Percentiles rank a stretch among this genome's conserved stretches.
These are phyloP conservation scores for Macrotus californicus DNA, from an alignment of 2,113 vertebrate genomes.

Conservation along the genomic window DNA sequence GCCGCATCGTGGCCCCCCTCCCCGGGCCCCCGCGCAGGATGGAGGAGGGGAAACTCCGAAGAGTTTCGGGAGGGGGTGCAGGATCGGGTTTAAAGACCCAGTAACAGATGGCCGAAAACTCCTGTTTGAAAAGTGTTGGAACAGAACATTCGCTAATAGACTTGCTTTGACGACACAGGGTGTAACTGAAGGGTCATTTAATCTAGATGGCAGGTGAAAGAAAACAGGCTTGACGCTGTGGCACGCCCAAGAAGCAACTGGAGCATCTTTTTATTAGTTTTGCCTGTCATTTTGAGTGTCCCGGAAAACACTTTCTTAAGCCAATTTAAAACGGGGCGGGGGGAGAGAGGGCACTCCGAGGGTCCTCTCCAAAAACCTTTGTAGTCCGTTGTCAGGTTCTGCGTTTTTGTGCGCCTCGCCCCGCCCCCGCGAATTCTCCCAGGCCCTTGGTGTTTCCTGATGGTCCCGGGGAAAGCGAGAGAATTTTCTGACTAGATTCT, in stretches of 20 bases:
- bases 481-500: not conserved
- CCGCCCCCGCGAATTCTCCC: rapidly evolving
- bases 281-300: not conserved
- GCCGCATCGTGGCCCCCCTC: no score
- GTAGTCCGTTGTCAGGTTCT: not conserved
- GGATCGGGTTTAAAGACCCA: not conserved
- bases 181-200: slow-evolving; percentile 1
- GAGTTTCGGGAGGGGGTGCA: not conserved
- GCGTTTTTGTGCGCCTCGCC: not conserved
- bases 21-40: no score
- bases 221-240: not conserved
- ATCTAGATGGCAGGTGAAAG: not conserved
- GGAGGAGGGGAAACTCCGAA: not conserved
- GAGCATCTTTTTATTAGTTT: not conserved
- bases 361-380: not conserved
- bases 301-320: not conserved
- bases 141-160: not conserved
- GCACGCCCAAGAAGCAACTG: not conserved
- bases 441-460: not conserved
- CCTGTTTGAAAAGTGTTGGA: slow-evolving; percentile 34
- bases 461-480: not conserved
- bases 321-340: not conserved
- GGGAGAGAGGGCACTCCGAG: no score
- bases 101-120: slow-evolving; percentile 16
- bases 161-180: not conserved